These are phyloP conservation scores for Mormyrops boulengeri DNA, from an alignment of 2,797 vertebrate genomes.

Conservation along the genomic window DNA sequence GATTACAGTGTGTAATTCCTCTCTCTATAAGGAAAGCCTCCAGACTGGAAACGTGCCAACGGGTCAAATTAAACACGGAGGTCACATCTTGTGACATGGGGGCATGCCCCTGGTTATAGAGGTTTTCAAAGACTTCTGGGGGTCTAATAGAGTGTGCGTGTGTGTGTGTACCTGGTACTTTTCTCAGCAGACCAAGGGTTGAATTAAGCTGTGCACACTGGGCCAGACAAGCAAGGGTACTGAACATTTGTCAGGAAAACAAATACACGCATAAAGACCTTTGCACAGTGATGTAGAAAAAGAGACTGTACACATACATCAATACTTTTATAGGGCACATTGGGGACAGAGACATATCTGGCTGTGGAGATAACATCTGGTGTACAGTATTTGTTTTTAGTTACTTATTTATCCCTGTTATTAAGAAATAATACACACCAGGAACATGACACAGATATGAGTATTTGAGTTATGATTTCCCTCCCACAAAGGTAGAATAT, in stretches of 20 bases:
- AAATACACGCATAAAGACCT: not conserved
- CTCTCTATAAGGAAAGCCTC: not conserved
- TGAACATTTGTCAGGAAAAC: constrained; percentile 4
- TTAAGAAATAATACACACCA: not conserved
- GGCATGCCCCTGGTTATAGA: not conserved
- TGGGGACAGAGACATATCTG: constrained; percentile 1
- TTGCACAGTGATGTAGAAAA: not conserved
- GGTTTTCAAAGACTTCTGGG: not conserved
- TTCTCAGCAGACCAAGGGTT: not conserved
- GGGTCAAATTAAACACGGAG: not conserved
- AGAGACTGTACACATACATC: constrained; percentile 3
- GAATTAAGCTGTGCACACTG: not conserved
- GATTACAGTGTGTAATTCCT: not conserved
- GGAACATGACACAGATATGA: not conserved
- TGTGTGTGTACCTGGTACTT: not conserved
- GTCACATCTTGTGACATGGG: not conserved
- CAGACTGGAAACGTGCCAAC: not conserved
- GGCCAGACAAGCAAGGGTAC: not conserved
- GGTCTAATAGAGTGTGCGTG: not conserved
- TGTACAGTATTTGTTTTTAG: constrained; percentile 4
- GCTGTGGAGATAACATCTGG: not conserved
- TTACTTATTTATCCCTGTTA: constrained; percentile 8
- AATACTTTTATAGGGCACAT: not conserved
- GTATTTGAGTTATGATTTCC: not conserved
- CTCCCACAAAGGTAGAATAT: not conserved